Conservation (phyloP, 2,113 vertebrate genomes). For the Notarius lentiginosus region DNA sequence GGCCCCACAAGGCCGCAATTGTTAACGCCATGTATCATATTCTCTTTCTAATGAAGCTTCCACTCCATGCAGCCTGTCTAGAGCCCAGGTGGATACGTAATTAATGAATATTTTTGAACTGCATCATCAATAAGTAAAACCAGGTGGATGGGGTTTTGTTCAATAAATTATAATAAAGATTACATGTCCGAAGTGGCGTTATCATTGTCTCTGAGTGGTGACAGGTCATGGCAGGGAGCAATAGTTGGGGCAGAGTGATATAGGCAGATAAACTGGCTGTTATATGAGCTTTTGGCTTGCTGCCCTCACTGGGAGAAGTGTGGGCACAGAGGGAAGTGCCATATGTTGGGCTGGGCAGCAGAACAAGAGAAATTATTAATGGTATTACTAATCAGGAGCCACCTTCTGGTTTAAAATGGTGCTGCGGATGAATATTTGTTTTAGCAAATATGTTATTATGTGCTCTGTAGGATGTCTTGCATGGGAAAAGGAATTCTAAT, state of each 20-base stretch:
- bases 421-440: not conserved
- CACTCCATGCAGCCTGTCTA: slow-evolving; percentile 18
- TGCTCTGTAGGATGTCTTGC: not conserved
- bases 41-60: slow-evolving; percentile 38
- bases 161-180: slow-evolving; percentile 50
- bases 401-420: not conserved
- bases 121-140: slow-evolving; percentile 49
- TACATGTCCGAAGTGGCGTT: slow-evolving; percentile 39
- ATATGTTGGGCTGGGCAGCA: slow-evolving; percentile 10
- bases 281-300: slow-evolving; percentile 26
- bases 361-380: slow-evolving; percentile 1
- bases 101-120: slow-evolving; percentile 42
- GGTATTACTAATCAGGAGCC: not conserved
- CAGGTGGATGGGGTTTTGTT: slow-evolving; percentile 38
- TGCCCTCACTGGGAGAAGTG: slow-evolving; percentile 7
- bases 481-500: not conserved
- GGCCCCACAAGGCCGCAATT: slow-evolving; percentile 50
- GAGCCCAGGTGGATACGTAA: slow-evolving; percentile 31
- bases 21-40: slow-evolving; percentile 50
- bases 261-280: slow-evolving; percentile 16
- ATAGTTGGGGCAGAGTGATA: slow-evolving; percentile 34
- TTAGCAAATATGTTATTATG: not conserved
- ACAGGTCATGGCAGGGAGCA: slow-evolving; percentile 42
- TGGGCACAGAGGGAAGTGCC: not conserved
- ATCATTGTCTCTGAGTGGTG: slow-evolving; percentile 34